Percentiles rank a stretch among this genome's conserved stretches.
Conservation (phyloP, 2,888 invertebrate genomes). For the Latrodectus elegans region DNA sequence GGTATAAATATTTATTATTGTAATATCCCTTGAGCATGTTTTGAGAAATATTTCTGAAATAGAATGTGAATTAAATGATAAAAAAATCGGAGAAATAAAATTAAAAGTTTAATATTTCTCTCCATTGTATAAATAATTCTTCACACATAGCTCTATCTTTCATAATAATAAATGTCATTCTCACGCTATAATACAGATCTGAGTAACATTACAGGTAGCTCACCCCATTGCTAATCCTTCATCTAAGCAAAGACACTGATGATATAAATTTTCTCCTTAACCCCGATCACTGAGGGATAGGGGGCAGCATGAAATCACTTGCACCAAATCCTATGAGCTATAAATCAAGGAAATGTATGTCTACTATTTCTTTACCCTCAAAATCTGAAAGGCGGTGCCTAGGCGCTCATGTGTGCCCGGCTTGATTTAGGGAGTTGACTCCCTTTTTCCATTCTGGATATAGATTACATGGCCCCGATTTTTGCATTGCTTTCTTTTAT, state of each 20-base stretch:
- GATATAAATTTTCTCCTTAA: constrained; percentile 26
- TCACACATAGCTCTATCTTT: neutral
- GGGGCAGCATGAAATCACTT: constrained; percentile 53
- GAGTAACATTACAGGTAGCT: too few relatives aligned
- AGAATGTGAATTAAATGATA: too few relatives aligned
- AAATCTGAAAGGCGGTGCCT: constrained; percentile 54
- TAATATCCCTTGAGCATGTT: too few relatives aligned
- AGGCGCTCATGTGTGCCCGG: neutral
- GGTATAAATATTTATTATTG: too few relatives aligned
- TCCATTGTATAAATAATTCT: neutral
- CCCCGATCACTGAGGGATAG: constrained; percentile 18
- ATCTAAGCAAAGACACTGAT: constrained; percentile 33
- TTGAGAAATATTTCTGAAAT: too few relatives aligned
- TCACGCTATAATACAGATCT: too few relatives aligned
- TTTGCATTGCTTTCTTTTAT: neutral
- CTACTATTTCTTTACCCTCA: constrained; percentile 44
- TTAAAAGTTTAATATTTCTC: neutral
- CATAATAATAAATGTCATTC: too few relatives aligned
- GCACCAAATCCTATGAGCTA: constrained; percentile 27
- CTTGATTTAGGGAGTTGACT: constrained; percentile 65
- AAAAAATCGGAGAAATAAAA: too few relatives aligned
- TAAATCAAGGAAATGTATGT: constrained; percentile 62
- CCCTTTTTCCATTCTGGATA: constrained; percentile 34
- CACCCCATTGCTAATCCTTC: constrained; percentile 7
- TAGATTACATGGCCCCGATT: constrained; percentile 37